A percentile compares a stretch with the other conserved stretches of the same genome.
These are phyloP conservation scores for Spodoptera exigua DNA, from an alignment of 2,888 invertebrate genomes.

Conservation along the genomic window DNA sequence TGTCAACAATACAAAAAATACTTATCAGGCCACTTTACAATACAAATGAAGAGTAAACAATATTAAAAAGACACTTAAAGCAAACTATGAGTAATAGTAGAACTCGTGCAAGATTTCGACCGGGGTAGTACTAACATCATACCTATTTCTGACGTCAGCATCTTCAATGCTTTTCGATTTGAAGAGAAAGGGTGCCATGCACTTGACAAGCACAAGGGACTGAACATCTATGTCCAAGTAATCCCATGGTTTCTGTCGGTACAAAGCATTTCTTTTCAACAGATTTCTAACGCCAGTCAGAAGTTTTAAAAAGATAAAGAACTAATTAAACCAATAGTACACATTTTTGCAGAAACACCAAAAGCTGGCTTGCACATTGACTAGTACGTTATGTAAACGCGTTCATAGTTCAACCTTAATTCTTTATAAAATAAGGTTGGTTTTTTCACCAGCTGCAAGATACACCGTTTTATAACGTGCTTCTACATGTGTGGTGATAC, in stretches of 20 bases:
- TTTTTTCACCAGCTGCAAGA: not conserved
- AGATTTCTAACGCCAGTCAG: too few relatives aligned
- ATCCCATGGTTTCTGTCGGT: not conserved
- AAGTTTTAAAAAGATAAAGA: too few relatives aligned
- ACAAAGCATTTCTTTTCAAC: too few relatives aligned
- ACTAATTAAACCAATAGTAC: not conserved
- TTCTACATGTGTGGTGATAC: not conserved
- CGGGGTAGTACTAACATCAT: slow-evolving; percentile 3
- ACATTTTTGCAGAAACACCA: not conserved
- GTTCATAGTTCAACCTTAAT: not conserved
- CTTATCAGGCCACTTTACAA: too few relatives aligned
- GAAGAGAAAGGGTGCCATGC: not conserved
- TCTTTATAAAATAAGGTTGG: not conserved
- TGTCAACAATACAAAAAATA: too few relatives aligned
- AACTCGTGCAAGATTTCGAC: not conserved
- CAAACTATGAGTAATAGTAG: not conserved
- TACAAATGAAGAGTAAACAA: too few relatives aligned
- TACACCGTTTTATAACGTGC: not conserved
- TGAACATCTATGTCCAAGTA: not conserved
- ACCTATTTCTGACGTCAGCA: not conserved
- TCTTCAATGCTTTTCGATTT: not conserved
- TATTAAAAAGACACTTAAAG: too few relatives aligned
- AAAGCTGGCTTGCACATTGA: slow-evolving; percentile 4
- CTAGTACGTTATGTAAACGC: slow-evolving; percentile 3
- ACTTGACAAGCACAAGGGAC: not conserved